Base-by-base conservation (phyloP, 2,113 vertebrate species). In the Ceyx margarethae region DNA sequence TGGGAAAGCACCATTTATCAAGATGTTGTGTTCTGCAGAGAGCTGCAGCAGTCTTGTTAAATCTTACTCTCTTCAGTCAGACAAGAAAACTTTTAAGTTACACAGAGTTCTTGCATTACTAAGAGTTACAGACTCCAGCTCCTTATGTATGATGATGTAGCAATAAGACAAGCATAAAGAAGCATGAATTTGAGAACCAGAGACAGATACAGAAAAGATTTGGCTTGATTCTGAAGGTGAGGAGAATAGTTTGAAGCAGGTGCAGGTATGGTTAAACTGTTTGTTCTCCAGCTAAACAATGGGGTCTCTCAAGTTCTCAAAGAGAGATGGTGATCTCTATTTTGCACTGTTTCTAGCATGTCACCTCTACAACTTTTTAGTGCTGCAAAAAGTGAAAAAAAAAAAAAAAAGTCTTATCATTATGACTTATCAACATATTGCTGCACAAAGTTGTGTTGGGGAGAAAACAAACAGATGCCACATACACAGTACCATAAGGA, bases 381-480 rank as follows among this genome's bases (percentile, higher is more conserved):
- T 82, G 48, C 58, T 62, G 28, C 20, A 14, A 37, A 67, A 35
- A 45, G n/a, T 66, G 28, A 11, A 50, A 45, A 35, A 37, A n/a
- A 71, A 51, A 51, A 21, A 66, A 81, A 33, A 18, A 73, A 81
- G 28, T 53, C 48, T 37, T 37, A 53, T 28, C 48, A 37, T 6
- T 50, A 28, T 35, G 54, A 54, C 10, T 68, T 76, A 65, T 9
- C 71, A 85, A 73, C 68, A 73, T 88, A 85, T 33, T 77, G 72
- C 76, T 87, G 64, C 72, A 76, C 54, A 33, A 68, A 84, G 66
- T 84, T 84, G 23, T 84, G 81, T 57, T 86, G 77, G 29, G 35
- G n/a, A 83, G 81, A 61, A 92, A 93, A 64, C 53, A 90, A 90
- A 67, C 88, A 96, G 85, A 79, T 91, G 85, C 48, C n/a, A 56